Percentiles rank a stretch among this genome's conserved stretches.
Conservation (phyloP, 2,888 invertebrate species). For the Autographa gamma region DNA sequence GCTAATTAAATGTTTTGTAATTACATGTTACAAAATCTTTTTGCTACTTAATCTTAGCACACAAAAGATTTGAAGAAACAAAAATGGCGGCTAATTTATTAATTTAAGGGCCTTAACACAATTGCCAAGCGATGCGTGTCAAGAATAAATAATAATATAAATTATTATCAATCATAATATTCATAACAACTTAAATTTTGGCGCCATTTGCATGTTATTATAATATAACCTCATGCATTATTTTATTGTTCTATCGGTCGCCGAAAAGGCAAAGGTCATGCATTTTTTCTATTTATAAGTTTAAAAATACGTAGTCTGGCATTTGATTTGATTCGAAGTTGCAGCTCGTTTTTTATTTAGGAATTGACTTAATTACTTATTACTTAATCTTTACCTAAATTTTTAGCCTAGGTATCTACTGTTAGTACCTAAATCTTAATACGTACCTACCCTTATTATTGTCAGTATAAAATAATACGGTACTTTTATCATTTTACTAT, state of each 20-base stretch:
- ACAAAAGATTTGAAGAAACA: slow-evolving; percentile 31
- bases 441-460: no score
- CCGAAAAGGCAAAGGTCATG: slow-evolving; percentile 31
- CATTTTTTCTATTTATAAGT: not conserved
- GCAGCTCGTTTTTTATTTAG: no score
- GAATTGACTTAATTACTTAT: no score
- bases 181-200: slow-evolving; percentile 48
- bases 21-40: not conserved
- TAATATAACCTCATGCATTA: slow-evolving; percentile 37
- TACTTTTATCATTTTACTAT: no score
- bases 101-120: slow-evolving; percentile 56
- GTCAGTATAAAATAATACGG: no score
- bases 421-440: no score
- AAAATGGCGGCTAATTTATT: slow-evolving; percentile 25
- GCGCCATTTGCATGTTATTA: slow-evolving; percentile 48
- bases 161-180: slow-evolving; percentile 33
- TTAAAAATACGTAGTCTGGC: not conserved
- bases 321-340: not conserved
- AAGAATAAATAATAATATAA: slow-evolving; percentile 48
- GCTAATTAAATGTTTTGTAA: not conserved
- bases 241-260: not conserved
- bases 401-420: no score
- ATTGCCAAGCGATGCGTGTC: slow-evolving; percentile 54
- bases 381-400: no score
- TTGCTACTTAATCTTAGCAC: slow-evolving; percentile 5